phyloP scores from a whole-genome alignment of 2,888 invertebrate genomes.

The Melinaea menophilus region DNA sequence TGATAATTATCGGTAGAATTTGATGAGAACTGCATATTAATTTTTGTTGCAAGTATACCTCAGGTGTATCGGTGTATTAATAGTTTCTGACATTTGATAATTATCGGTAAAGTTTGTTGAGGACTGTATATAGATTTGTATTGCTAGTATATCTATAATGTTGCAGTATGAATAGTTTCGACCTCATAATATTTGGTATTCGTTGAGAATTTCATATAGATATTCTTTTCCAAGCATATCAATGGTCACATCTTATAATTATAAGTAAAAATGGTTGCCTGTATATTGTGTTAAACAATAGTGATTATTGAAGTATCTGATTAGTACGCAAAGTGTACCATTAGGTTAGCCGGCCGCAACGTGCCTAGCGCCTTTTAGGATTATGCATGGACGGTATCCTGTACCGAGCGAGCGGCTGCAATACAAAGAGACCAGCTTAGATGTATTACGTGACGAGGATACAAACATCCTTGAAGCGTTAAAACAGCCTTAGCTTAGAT shows the following conservation, averaged over 20 bases:
- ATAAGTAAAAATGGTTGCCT: not conserved
- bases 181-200: not conserved
- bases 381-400: conserved; percentile 59
- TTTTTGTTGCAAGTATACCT: no score
- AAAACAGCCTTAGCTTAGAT: conserved; percentile 1
- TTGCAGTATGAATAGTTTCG: no score
- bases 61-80: no score
- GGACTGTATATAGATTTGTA: no score
- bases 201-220: not conserved
- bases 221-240: not conserved
- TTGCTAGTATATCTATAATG: no score
- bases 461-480: conserved; percentile 28
- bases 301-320: not conserved
- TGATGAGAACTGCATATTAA: no score
- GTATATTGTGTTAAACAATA: not conserved
- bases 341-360: conserved; percentile 51
- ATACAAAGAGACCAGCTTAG: conserved; percentile 57
- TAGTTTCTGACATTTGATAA: no score
- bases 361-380: conserved; percentile 52
- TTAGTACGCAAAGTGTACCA: conserved; percentile 44
- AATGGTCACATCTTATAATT: no score
- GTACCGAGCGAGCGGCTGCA: conserved; percentile 48
- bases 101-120: no score
- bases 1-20: no score
- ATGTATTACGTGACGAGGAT: conserved; percentile 54